Evolutionary conservation across 2,888 invertebrate species (phyloP), one percentile per base, ranked within the genome.

Genomic region (Graphium colonna): DNA sequence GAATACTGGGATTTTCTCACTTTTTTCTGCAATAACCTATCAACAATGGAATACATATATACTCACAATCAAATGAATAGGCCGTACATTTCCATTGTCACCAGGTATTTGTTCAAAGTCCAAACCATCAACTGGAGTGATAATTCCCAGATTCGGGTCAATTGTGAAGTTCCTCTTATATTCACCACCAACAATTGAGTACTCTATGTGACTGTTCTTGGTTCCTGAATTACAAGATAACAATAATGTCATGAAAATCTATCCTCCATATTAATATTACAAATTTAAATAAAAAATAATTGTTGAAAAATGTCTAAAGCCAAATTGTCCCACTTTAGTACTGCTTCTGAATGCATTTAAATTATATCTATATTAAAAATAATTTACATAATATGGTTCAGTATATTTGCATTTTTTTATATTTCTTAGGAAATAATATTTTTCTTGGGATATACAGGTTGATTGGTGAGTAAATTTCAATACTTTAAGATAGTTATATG

Each of bases 181-280:
- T 52, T 95, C 93, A 0, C 96, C 95, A 16, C 94, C 92, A 0
- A 96, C 90, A 49, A 96, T 93, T 33, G 95, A 94, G 73, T 95
- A 96, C 55, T 95, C 92, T 54, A 97, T 93, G 73, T 95, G 94
- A 68, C 96, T 96, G 75, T 97, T 97, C 68, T 93, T 93, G 0
- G 97, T 97, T 55, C 95, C 94, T 93, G 77, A n/a, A n/a, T n/a
- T n/a, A n/a, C n/a, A n/a, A n/a, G n/a, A n/a, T n/a, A n/a, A n/a
- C n/a, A n/a, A n/a, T 17, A 68, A 78, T 57, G 39, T 7, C 8
- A 4, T 4, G 4, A 28, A 7, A 28, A 28, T 4, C 28, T 7
- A 28, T 28, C 28, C 5, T 4, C 28, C 8, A 28, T 28, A 28
- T 7, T 28, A 28, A 28, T 28, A 28, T 7, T 7, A 28, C 8